A percentile compares a stretch with the other conserved stretches of the same genome.
These are phyloP conservation scores for Lamprotornis superbus DNA, from an alignment of 2,113 vertebrate species.

Conservation along the genomic window DNA sequence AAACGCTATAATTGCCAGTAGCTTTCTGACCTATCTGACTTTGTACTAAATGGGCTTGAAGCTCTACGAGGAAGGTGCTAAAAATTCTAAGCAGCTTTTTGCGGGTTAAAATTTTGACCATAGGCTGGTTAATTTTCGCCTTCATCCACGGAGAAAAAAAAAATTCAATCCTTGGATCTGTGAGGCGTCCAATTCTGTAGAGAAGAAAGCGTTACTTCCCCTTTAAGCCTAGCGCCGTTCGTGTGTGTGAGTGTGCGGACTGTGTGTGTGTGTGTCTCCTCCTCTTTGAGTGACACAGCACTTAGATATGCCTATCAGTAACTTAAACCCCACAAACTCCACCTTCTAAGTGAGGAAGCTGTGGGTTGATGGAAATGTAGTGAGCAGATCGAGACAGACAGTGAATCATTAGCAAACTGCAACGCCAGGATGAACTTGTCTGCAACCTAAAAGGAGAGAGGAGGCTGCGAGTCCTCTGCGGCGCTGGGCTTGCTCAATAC, in stretches of 20 bases:
- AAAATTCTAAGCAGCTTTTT: neutral
- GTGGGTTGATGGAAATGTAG: slow-evolving; percentile 82
- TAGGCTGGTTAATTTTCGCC: neutral
- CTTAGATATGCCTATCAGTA: slow-evolving; percentile 84
- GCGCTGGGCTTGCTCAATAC: slow-evolving; percentile 62
- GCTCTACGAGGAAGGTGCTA: neutral
- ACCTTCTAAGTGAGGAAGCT: slow-evolving; percentile 85
- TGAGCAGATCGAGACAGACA: slow-evolving; percentile 79
- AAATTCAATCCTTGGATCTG: neutral
- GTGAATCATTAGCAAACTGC: slow-evolving; percentile 79
- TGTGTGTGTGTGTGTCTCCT: slow-evolving; percentile 75
- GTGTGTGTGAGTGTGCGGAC: neutral
- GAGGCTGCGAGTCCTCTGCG: slow-evolving; percentile 45
- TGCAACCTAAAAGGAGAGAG: slow-evolving; percentile 75
- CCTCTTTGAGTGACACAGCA: slow-evolving; percentile 81
- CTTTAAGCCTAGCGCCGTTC: slow-evolving; percentile 77
- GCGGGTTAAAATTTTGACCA: neutral
- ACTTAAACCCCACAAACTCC: slow-evolving; percentile 82
- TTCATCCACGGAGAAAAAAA: neutral
- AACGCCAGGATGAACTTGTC: slow-evolving; percentile 83
- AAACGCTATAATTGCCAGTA: neutral
- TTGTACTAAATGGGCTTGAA: neutral
- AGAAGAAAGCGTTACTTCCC: slow-evolving; percentile 67
- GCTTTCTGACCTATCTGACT: neutral
- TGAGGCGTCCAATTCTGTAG: neutral